Evolutionary conservation across 2,888 invertebrate genomes (phyloP), one percentile per base, ranked within the genome.

Genomic region (Pterostichus niger): DNA sequence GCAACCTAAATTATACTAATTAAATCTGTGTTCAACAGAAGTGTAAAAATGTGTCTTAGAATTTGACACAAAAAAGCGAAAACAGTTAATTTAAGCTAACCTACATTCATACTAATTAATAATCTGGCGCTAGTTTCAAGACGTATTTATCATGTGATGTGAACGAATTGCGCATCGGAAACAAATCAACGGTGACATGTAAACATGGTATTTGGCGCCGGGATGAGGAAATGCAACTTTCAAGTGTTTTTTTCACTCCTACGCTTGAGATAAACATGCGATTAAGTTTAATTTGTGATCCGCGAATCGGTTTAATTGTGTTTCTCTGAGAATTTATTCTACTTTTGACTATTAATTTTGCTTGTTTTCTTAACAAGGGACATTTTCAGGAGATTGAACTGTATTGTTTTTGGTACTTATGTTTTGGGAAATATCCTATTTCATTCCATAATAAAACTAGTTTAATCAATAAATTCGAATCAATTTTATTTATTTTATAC

Each of bases 41-140:
- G 11, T 56, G 17, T 11, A 59, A 59, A 59, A 59, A 59, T 59
- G 40, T 9, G 24, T 59, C 40, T 40, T 3, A 24, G 54, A 49
- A 49, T 71, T 71, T 71, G 68, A 71, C 44, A 44, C 68, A 11
- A 40, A 71, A 64, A 71, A 56, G 56, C 35, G 33, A 64, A 64
- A 64, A 64, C 13, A 31, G 75, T 24, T 75, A 75, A 75, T 75
- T 75, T 75, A 75, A 49, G 52, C 10, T 1, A 31, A 75, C 75
- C 75, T 52, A 75, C 49, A 75, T 75, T 75, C 33, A 31, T 49
- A n/a, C 31, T 75, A 75, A 75, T 75, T 49, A 75, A 75, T 75
- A 75, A 75, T 49, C 75, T 75, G 24, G 75, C 52, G 33, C 75
- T 75, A 31, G 52, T 31, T 75, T 75, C 75, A 75, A 31, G 52